Evolutionary conservation across 2,888 invertebrate genomes (phyloP).

Genomic region (Neoitamus cyanurus): DNA sequence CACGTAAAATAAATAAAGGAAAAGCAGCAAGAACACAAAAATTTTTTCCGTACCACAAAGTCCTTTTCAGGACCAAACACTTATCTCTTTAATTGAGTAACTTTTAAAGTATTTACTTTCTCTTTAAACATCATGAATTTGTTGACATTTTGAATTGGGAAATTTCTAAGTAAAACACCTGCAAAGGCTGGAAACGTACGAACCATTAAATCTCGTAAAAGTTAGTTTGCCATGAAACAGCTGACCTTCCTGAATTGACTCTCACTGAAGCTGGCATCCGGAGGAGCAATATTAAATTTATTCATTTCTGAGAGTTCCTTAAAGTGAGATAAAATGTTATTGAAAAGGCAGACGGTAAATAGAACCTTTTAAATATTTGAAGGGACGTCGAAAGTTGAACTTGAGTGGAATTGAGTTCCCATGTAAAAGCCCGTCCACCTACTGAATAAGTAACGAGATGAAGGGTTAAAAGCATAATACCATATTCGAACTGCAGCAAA

Average conservation of each 20-base stretch:
- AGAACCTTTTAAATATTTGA: slow-evolving; percentile 20
- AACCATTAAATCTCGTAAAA: background rate
- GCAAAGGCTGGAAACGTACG: background rate
- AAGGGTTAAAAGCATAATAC: background rate
- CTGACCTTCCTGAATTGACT: background rate
- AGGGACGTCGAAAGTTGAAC: background rate
- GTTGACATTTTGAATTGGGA: background rate
- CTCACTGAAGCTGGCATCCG: background rate
- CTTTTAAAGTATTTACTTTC: background rate
- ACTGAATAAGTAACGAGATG: slow-evolving; percentile 7
- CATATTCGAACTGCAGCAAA: background rate
- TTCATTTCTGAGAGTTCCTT: slow-evolving; percentile 4
- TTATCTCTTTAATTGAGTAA: background rate
- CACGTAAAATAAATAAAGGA: background rate
- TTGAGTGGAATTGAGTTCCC: background rate
- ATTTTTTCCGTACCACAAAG: background rate
- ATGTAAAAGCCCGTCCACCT: background rate
- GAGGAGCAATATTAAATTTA: background rate
- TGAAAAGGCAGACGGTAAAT: background rate
- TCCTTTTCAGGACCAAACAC: background rate
- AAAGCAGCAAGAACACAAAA: background rate
- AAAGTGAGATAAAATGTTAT: slow-evolving; percentile 2
- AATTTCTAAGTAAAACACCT: slow-evolving; percentile 1
- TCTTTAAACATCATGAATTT: background rate
- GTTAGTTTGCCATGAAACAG: background rate